Evolutionary conservation across 2,797 vertebrate species (phyloP).

Genomic region (Picus viridis): DNA sequence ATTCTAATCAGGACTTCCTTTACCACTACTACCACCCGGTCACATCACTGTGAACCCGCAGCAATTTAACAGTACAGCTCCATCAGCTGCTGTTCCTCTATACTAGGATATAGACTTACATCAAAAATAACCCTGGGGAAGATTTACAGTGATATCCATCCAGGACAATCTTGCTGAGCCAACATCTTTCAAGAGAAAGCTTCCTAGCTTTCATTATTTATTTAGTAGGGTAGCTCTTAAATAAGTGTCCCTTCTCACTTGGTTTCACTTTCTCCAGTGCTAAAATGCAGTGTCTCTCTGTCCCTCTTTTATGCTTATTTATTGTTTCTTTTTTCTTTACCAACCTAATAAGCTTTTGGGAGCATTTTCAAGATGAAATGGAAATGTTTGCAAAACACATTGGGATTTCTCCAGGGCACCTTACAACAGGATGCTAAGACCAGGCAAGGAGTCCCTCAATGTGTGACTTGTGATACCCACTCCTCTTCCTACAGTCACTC

Average conservation of each 20-base stretch:
- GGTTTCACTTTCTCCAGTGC: background rate
- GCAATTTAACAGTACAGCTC: background rate
- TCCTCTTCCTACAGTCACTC: background rate
- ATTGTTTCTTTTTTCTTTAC: no score
- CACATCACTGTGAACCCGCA: background rate
- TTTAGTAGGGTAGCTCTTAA: background rate
- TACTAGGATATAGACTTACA: background rate
- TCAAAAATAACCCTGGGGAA: background rate
- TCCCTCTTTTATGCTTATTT: background rate
- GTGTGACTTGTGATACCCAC: background rate
- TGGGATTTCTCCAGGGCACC: background rate
- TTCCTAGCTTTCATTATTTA: background rate
- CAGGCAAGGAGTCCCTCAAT: background rate
- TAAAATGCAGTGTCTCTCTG: background rate
- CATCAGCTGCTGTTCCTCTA: background rate
- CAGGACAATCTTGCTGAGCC: background rate
- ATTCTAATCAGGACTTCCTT: background rate
- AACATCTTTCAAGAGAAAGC: background rate
- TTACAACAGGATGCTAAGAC: background rate
- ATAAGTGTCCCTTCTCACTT: background rate
- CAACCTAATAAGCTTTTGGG: background rate
- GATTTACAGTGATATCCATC: background rate
- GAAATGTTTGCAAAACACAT: background rate
- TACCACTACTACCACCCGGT: background rate
- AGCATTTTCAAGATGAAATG: slow-evolving; percentile 15